Percentiles rank a stretch among this genome's conserved stretches.
Conservation (phyloP, 2,113 vertebrate species). For the Epinephelus fuscoguttatus region DNA sequence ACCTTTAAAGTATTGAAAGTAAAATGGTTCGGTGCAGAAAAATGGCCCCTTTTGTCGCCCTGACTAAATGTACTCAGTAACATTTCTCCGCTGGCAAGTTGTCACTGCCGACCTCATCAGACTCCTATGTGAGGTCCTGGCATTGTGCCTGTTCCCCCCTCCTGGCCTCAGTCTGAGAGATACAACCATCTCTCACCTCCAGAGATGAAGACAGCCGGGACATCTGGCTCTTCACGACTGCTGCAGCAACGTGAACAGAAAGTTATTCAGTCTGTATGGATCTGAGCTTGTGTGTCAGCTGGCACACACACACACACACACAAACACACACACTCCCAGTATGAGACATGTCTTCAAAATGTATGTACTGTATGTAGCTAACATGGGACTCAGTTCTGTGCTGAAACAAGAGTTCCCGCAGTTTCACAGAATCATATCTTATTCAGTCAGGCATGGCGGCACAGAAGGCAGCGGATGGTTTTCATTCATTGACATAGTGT, state of each 20-base stretch:
- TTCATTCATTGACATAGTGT: constrained; percentile 66
- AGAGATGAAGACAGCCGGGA: constrained; percentile 19
- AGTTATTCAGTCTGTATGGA: constrained; percentile 2
- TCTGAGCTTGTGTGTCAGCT: constrained; percentile 8
- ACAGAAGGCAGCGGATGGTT: constrained; percentile 53
- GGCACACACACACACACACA: background rate
- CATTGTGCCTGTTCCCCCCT: constrained; percentile 1
- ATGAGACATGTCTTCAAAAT: constrained; percentile 21
- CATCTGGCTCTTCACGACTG: constrained; percentile 36
- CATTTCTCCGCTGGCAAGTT: no score
- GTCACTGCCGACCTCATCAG: background rate
- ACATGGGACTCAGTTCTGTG: constrained; percentile 16
- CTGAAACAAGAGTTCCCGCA: constrained; percentile 36
- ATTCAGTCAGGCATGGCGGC: constrained; percentile 60
- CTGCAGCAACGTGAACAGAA: constrained; percentile 16
- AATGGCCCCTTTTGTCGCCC: no score
- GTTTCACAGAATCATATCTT: constrained; percentile 58
- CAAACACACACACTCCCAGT: background rate
- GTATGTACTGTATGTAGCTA: constrained; percentile 1
- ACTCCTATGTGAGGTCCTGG: background rate
- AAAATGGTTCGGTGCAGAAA: no score
- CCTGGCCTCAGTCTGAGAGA: constrained; percentile 15
- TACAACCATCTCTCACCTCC: constrained; percentile 39
- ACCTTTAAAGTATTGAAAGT: no score
- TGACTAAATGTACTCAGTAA: background rate